Conservation (phyloP, 2,797 vertebrate genomes). For the Enteromius argenteus region DNA sequence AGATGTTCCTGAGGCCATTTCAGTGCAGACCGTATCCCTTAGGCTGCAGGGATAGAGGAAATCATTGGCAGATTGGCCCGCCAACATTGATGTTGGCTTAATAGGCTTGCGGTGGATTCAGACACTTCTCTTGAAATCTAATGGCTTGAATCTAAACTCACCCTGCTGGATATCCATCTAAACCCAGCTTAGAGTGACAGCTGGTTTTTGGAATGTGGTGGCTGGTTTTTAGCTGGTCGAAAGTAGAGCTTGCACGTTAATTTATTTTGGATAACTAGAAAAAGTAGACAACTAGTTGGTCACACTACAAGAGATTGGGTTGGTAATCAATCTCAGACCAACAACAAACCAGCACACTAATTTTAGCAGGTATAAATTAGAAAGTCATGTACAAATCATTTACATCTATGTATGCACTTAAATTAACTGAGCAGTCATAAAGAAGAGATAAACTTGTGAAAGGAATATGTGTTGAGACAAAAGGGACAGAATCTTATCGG, state of each 20-base stretch:
- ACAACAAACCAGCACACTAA: background rate
- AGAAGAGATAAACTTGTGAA: background rate
- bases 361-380: background rate
- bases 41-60: conserved; percentile 15
- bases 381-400: background rate
- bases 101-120: conserved; percentile 15
- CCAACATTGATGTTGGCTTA: conserved; percentile 12
- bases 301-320: background rate
- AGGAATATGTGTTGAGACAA: conserved; percentile 11
- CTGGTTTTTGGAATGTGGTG: background rate
- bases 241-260: background rate
- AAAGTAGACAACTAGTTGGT: background rate
- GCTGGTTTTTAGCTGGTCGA: background rate
- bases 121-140: background rate
- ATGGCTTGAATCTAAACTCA: background rate
- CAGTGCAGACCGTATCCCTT: background rate
- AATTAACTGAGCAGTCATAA: background rate
- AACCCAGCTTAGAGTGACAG: background rate
- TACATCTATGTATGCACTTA: background rate
- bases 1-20: conserved; percentile 22
- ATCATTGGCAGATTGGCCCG: conserved; percentile 22
- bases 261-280: background rate
- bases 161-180: background rate
- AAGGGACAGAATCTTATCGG: background rate
- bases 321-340: background rate